Conservation (phyloP, 2,797 vertebrate genomes). For the Girardinus metallicus region DNA sequence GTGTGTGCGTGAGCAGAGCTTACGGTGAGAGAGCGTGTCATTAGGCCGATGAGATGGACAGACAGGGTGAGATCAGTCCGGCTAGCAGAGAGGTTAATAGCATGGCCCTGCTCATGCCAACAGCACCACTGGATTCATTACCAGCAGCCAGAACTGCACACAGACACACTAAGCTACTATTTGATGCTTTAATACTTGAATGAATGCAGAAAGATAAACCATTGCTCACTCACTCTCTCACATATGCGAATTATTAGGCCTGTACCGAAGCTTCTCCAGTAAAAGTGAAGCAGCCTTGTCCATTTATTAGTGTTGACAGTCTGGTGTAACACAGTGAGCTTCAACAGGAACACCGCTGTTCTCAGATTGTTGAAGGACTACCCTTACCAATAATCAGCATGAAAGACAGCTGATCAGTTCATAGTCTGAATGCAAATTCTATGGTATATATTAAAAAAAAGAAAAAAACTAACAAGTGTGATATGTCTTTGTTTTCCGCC, state of each 20-base stretch:
- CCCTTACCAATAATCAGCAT: not conserved
- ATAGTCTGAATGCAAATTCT: not conserved
- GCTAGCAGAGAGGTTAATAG: conserved; percentile 84
- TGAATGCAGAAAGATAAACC: conserved; percentile 45
- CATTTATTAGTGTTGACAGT: conserved; percentile 61
- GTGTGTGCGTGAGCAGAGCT: conserved; percentile 18
- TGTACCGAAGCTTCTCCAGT: conserved; percentile 46
- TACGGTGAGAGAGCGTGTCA: conserved; percentile 65
- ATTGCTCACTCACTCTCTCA: conserved; percentile 1
- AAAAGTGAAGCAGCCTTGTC: conserved; percentile 55
- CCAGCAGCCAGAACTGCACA: conserved; percentile 50
- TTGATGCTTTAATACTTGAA: conserved; percentile 41
- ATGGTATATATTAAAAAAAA: not conserved
- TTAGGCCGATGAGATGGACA: conserved; percentile 74
- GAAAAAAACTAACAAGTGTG: not conserved
- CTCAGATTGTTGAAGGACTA: conserved; percentile 58
- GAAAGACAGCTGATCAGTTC: not conserved
- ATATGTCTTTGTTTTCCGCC: not conserved
- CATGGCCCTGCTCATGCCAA: conserved; percentile 81
- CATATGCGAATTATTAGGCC: conserved; percentile 38
- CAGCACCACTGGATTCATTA: conserved; percentile 81
- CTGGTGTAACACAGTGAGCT: conserved; percentile 52
- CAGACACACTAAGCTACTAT: conserved; percentile 6
- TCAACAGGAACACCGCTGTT: conserved; percentile 62
- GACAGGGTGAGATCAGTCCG: conserved; percentile 79